phyloP scores from a whole-genome alignment of 2,888 invertebrate genomes.

The Atrina japonica region DNA sequence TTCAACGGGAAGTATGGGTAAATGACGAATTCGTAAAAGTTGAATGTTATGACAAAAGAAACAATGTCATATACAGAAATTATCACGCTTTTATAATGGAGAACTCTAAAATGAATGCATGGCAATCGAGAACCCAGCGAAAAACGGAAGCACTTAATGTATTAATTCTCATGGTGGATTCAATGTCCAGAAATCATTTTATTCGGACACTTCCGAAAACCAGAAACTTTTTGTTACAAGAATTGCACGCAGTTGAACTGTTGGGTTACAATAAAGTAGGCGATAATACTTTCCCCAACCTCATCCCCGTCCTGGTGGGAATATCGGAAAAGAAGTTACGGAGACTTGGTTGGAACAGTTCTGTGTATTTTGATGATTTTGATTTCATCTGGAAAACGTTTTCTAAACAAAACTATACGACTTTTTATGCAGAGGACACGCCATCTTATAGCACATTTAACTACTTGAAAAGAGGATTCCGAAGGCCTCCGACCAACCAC shows the following conservation, averaged over 20 bases:
- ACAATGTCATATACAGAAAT: slow-evolving; percentile 62
- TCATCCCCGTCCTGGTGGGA: slow-evolving; percentile 88
- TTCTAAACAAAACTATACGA: slow-evolving; percentile 87
- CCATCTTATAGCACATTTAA: slow-evolving; percentile 89
- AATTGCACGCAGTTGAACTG: slow-evolving; percentile 88
- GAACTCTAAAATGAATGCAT: too few relatives aligned
- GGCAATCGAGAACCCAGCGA: slow-evolving; percentile 83
- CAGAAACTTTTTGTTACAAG: slow-evolving; percentile 83
- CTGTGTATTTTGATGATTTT: slow-evolving; percentile 76
- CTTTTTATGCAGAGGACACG: slow-evolving; percentile 91
- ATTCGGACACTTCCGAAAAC: slow-evolving; percentile 90
- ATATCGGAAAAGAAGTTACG: slow-evolving; percentile 42
- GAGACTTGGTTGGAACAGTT: slow-evolving; percentile 58
- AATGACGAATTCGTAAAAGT: slow-evolving; percentile 67
- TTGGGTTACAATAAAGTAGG: slow-evolving; percentile 95
- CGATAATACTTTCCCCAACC: slow-evolving; percentile 96
- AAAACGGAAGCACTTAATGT: slow-evolving; percentile 83
- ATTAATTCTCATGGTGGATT: slow-evolving; percentile 91
- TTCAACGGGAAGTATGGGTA: slow-evolving; percentile 26
- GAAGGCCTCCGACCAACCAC: slow-evolving; percentile 90
- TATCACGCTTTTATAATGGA: slow-evolving; percentile 65
- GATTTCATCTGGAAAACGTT: slow-evolving; percentile 92
- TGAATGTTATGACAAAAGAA: slow-evolving; percentile 58
- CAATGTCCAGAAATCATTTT: slow-evolving; percentile 92
- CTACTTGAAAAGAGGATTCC: slow-evolving; percentile 87